Conservation (phyloP, 1,140 invertebrate genomes). For the Gryon sp. region DNA sequence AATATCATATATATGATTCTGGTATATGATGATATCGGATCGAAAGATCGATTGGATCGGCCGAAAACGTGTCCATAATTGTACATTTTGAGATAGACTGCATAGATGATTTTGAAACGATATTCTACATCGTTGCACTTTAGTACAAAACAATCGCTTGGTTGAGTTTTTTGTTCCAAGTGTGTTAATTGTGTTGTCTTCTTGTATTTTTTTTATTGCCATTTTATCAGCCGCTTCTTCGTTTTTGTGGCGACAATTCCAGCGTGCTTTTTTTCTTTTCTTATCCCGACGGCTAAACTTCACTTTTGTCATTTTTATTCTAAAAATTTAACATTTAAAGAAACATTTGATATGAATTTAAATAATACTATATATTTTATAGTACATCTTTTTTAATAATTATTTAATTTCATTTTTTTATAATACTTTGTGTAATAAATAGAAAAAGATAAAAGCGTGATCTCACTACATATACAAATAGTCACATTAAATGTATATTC, state of each 20-base stretch:
- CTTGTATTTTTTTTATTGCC: conserved; percentile 4
- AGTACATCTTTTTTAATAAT: too few species aligned
- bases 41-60: conserved; percentile 21
- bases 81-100: conserved; percentile 59
- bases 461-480: conserved; percentile 31
- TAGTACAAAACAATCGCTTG: conserved; percentile 76
- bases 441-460: conserved; percentile 22
- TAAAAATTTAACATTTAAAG: too few species aligned
- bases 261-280: conserved; percentile 5
- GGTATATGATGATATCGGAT: too few species aligned
- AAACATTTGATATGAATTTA: too few species aligned
- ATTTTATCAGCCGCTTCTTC: conserved; percentile 5
- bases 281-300: background rate
- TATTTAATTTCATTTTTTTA: too few species aligned
- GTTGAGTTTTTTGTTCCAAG: conserved; percentile 69
- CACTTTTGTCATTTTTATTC: too few species aligned
- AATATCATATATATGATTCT: too few species aligned
- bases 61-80: conserved; percentile 75
- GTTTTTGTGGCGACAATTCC: conserved; percentile 4
- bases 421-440: too few species aligned
- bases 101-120: conserved; percentile 74
- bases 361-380: too few species aligned
- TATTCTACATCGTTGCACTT: conserved; percentile 77
- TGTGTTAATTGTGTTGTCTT: conserved; percentile 66
- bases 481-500: conserved; percentile 17